A percentile compares a stretch with the other conserved stretches of the same genome.
Conservation (phyloP, 1,140 invertebrate genomes). For the Drosophila sproati region DNA sequence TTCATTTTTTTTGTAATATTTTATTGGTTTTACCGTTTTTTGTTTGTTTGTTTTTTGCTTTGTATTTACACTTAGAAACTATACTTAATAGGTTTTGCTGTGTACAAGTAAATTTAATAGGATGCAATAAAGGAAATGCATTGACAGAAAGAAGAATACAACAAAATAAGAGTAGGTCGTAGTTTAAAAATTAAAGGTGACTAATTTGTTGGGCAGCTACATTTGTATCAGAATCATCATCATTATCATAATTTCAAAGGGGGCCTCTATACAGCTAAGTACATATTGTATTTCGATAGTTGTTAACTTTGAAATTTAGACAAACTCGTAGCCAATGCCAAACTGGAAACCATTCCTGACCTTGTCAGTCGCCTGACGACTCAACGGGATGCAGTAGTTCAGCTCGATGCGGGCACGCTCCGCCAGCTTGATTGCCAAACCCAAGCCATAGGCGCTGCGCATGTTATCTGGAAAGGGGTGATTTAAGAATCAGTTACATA, state of each 20-base stretch:
- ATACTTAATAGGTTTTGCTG: conserved; percentile 48
- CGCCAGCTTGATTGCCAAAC: conserved; percentile 77
- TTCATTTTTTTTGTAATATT: conserved; percentile 5
- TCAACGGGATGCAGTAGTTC: conserved; percentile 80
- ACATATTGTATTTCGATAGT: conserved; percentile 6
- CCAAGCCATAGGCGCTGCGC: conserved; percentile 76
- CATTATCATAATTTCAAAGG: neutral
- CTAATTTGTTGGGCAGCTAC: conserved; percentile 23
- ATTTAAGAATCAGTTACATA: neutral
- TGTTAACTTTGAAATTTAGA: conserved; percentile 48
- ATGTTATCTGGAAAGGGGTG: conserved; percentile 64
- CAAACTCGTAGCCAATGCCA: conserved; percentile 83
- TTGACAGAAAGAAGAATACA: conserved; percentile 57
- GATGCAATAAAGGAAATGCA: conserved; percentile 62
- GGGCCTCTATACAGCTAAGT: conserved; percentile 54
- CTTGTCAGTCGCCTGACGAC: conserved; percentile 60
- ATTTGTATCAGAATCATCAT: neutral
- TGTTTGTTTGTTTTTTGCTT: conserved; percentile 30
- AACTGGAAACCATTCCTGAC: conserved; percentile 76
- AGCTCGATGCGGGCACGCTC: conserved; percentile 83
- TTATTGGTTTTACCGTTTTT: conserved; percentile 21
- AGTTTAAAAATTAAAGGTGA: conserved; percentile 32
- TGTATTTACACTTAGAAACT: conserved; percentile 66
- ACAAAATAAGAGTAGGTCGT: conserved; percentile 36
- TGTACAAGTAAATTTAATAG: conserved; percentile 65